Base-by-base conservation (phyloP, 2,888 invertebrate species). In the Gerosis bhagava region DNA sequence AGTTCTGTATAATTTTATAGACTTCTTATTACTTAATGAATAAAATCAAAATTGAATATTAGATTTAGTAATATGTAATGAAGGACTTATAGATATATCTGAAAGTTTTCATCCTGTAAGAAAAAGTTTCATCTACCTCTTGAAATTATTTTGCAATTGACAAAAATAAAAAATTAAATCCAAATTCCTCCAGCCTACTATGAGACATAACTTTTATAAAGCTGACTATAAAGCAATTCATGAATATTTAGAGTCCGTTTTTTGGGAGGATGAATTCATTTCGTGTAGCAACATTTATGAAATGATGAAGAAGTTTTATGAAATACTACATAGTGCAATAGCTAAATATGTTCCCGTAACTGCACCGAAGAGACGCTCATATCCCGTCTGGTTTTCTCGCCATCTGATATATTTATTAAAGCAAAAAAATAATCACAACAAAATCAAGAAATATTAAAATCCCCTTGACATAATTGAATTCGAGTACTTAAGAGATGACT, bases 61-160 rank as follows among this genome's bases (percentile, higher is more conserved):
- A 5, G 49, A 49, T 21, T 26, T 49, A 19, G 22, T 49, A 24
- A 25, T 49, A 13, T 42, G 17, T 32, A 34, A 42, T 24, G 17
- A 19, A 25, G 25, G 12, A 5, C 3, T 13, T 3, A 1, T 42
- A 34, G 3, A 43, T 19, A 17, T 43, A 12, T 10, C 5, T 34
- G 43, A 43, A 26, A 31, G 34, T 34, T 5, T 3, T 11, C 6
- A 19, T 7, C 46, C 39, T 31, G 11, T 46, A 32, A 46, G 46
- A 46, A 39, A 39, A 46, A 39, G 10, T 46, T 39, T 46, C 44
- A 44, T 29, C 44, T 36, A 3, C 35, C 44, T 15, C 44, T 44
- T 16, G 28, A 44, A 22, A 12, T 42, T 21, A 15, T 31, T 15
- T 15, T 31, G 6, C 13, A 28, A 34, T 13, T 25, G 25, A 10